Conservation (phyloP, 2,113 vertebrate genomes). For the Dasyprocta punctata region DNA sequence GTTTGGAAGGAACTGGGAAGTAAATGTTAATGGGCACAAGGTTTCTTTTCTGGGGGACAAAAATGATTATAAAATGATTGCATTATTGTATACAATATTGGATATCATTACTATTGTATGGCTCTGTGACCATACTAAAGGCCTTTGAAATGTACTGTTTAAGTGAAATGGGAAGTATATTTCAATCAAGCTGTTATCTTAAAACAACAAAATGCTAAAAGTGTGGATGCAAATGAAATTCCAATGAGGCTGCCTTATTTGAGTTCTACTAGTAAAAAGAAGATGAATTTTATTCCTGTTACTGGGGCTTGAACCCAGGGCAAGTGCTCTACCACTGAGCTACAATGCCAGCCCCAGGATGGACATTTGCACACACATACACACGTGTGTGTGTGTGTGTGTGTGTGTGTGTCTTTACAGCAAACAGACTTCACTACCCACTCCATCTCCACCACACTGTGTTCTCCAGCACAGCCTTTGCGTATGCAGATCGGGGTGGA, state of each 20-base stretch:
- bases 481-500: neutral
- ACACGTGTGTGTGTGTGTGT: neutral
- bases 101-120: neutral
- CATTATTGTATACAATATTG: neutral
- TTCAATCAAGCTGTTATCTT: conserved; percentile 10
- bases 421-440: neutral
- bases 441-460: no score
- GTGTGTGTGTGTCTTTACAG: neutral
- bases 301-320: neutral
- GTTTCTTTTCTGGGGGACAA: neutral
- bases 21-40: neutral
- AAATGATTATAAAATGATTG: neutral
- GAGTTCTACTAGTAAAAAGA: neutral
- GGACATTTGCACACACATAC: no score
- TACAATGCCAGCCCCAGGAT: neutral
- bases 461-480: neutral
- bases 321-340: neutral
- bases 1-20: neutral
- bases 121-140: neutral
- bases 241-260: neutral
- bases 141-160: neutral
- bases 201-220: neutral
- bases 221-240: neutral
- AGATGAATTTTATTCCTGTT: neutral
- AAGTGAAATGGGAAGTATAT: neutral